phyloP scores from a whole-genome alignment of 2,113 vertebrate species.

The Lepisosteus oculatus region DNA sequence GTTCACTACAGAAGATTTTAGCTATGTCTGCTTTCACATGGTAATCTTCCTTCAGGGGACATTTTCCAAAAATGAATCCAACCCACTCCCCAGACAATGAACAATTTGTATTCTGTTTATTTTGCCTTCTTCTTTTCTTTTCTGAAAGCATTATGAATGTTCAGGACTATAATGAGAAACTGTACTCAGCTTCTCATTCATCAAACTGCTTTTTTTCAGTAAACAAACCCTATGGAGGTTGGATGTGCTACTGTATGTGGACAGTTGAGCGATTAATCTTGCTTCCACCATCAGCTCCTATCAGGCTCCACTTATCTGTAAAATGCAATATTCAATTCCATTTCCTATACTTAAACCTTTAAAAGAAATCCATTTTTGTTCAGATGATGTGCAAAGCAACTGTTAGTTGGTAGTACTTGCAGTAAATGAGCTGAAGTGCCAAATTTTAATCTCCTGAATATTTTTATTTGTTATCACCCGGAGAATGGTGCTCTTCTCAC shows the following conservation, averaged over 20 bases:
- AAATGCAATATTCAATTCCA: not conserved
- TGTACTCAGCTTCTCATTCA: conserved; percentile 15
- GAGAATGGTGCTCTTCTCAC: too few relatives aligned
- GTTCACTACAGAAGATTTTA: too few relatives aligned
- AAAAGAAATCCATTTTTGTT: not conserved
- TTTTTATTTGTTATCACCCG: too few relatives aligned
- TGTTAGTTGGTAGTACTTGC: not conserved
- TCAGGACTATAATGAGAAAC: conserved; percentile 10
- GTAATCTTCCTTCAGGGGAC: not conserved
- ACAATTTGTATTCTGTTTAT: conserved; percentile 2
- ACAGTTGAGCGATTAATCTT: conserved; percentile 12
- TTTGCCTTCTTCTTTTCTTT: not conserved
- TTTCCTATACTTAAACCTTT: not conserved
- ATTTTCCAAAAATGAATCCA: not conserved
- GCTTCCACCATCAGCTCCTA: not conserved
- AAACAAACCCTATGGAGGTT: conserved; percentile 2
- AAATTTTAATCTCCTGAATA: too few relatives aligned
- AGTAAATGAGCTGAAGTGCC: too few relatives aligned
- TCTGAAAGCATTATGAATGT: conserved; percentile 6
- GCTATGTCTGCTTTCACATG: not conserved
- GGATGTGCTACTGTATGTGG: not conserved
- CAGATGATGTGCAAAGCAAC: not conserved
- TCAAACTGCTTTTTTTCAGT: conserved; percentile 19
- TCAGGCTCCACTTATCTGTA: conserved; percentile 3
- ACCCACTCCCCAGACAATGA: not conserved